Evolutionary conservation across 2,797 vertebrate species (phyloP).

Genomic region (Lophius americanus): DNA sequence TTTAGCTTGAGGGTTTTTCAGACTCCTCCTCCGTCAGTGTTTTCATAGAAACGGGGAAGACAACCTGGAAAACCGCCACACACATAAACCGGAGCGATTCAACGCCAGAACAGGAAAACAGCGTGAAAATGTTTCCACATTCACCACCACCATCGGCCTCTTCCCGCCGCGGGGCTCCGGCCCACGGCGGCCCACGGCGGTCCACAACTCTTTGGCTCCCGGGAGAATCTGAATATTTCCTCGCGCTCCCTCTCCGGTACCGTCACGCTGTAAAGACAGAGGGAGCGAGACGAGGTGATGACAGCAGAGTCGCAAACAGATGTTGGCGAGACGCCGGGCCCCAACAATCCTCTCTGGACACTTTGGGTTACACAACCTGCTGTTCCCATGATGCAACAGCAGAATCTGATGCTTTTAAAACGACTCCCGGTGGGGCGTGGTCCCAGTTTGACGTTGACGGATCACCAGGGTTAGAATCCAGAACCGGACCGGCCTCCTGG

Average conservation of each 20-base stretch:
- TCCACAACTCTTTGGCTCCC: too few relatives aligned
- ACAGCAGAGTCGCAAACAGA: conserved; percentile 5
- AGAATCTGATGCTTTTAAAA: not conserved
- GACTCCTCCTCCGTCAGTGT: conserved; percentile 1
- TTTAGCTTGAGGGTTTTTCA: conserved; percentile 20
- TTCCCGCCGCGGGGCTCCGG: too few relatives aligned
- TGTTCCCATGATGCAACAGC: not conserved
- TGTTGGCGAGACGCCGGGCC: not conserved
- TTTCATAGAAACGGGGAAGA: not conserved
- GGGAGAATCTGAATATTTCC: too few relatives aligned
- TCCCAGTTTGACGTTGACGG: not conserved
- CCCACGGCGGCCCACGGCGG: too few relatives aligned
- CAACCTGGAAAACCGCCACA: not conserved
- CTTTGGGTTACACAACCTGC: not conserved
- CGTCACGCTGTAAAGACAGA: conserved; percentile 1
- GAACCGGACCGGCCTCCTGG: not conserved
- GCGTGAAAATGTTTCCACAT: too few relatives aligned
- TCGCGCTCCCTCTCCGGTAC: not conserved
- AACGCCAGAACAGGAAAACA: too few relatives aligned
- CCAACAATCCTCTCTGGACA: not conserved
- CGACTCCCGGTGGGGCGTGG: not conserved
- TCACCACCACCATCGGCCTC: too few relatives aligned
- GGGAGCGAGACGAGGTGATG: conserved; percentile 8
- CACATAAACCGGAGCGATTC: not conserved
- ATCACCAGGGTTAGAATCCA: not conserved